phyloP scores from a whole-genome alignment of 2,797 vertebrate genomes.

The Ctenochaetus hawaiiensis region DNA sequence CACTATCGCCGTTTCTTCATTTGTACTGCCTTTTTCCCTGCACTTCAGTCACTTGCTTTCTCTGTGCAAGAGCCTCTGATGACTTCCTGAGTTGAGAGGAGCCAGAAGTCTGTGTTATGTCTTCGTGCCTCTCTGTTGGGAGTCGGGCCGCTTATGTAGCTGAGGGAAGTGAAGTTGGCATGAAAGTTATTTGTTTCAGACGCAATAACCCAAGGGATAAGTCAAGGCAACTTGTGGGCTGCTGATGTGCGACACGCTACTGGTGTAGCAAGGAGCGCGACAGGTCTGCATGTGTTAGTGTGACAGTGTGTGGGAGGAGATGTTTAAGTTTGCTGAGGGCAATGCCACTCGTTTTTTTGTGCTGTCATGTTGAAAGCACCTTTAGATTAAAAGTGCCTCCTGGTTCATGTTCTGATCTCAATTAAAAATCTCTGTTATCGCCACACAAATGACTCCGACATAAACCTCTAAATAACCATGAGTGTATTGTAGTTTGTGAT shows the following conservation, averaged over 20 bases:
- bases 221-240: slow-evolving; percentile 56
- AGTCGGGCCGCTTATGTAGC: slow-evolving; percentile 57
- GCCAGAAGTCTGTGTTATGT: slow-evolving; percentile 58
- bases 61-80: slow-evolving; percentile 47
- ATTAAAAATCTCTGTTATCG: slow-evolving; percentile 6
- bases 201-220: slow-evolving; percentile 69
- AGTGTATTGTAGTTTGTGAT: slow-evolving; percentile 26
- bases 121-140: slow-evolving; percentile 54
- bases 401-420: slow-evolving; percentile 23
- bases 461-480: slow-evolving; percentile 40
- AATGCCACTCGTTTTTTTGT: slow-evolving; percentile 63
- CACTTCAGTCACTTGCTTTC: slow-evolving; percentile 47
- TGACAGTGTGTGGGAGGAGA: slow-evolving; percentile 66
- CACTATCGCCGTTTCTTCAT: slow-evolving; percentile 57
- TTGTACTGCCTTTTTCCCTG: slow-evolving; percentile 11
- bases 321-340: slow-evolving; percentile 68
- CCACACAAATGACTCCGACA: slow-evolving; percentile 19
- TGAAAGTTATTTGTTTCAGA: slow-evolving; percentile 72
- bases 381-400: slow-evolving; percentile 57
- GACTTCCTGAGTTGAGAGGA: slow-evolving; percentile 55
- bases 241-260: slow-evolving; percentile 62
- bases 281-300: slow-evolving; percentile 54
- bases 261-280: slow-evolving; percentile 34
- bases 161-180: slow-evolving; percentile 58
- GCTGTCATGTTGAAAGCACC: slow-evolving; percentile 64